Evolutionary conservation across 1,140 invertebrate genomes (phyloP).

Genomic region (Cydia fagiglandana): DNA sequence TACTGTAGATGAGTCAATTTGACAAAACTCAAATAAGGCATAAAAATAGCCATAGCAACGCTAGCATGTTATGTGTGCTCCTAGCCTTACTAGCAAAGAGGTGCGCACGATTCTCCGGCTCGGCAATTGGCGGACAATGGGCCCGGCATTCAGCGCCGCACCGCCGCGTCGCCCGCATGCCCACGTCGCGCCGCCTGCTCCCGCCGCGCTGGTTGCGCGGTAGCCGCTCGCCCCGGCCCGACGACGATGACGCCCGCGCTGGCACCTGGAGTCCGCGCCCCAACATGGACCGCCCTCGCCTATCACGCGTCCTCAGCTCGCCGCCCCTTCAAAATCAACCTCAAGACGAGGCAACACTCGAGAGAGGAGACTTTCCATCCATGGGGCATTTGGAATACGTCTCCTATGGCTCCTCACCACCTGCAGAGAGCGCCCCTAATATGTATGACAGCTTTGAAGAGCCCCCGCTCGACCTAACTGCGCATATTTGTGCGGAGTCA

Average conservation of each 20-base stretch:
- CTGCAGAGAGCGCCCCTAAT: constrained; percentile 85
- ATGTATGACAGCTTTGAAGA: constrained; percentile 88
- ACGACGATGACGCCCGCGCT: constrained; percentile 53
- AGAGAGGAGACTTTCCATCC: constrained; percentile 82
- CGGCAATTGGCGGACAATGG: constrained; percentile 67
- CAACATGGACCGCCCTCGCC: constrained; percentile 62
- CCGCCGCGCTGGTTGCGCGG: constrained; percentile 65
- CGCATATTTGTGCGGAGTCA: constrained; percentile 87
- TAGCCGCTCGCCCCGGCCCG: constrained; percentile 52
- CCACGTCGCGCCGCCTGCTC: constrained; percentile 63
- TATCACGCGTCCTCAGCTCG: constrained; percentile 57
- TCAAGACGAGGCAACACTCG: constrained; percentile 80
- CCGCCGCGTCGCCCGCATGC: constrained; percentile 63
- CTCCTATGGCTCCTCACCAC: constrained; percentile 86
- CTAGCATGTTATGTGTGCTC: constrained; percentile 39
- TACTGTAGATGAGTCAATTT: no score
- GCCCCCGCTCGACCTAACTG: constrained; percentile 84
- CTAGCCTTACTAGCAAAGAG: constrained; percentile 53
- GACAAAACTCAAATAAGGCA: neutral
- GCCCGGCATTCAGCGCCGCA: constrained; percentile 56
- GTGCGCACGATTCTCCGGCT: constrained; percentile 63
- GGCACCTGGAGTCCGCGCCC: constrained; percentile 41
- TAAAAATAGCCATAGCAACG: neutral
- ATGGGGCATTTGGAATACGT: constrained; percentile 85
- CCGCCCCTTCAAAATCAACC: constrained; percentile 50